Conservation (phyloP, 2,888 invertebrate genomes). For the Crematogaster levior region DNA sequence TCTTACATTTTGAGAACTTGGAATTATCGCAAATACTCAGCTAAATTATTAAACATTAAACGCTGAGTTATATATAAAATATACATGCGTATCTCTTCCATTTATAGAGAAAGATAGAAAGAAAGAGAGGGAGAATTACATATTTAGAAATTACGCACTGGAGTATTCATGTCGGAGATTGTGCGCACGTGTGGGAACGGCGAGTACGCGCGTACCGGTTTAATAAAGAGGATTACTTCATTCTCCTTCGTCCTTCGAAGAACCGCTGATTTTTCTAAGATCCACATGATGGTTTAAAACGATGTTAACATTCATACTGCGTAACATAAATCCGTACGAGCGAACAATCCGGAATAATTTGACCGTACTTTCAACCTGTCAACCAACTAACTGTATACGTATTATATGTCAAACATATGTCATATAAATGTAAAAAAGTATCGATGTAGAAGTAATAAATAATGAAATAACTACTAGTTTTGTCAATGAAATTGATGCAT, state of each 20-base stretch:
- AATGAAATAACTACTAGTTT: constrained; percentile 83
- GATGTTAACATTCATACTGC: neutral
- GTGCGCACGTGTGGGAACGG: constrained; percentile 63
- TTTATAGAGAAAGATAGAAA: constrained; percentile 47
- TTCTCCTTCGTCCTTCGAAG: constrained; percentile 75
- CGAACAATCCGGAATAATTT: constrained; percentile 33
- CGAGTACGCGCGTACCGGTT: constrained; percentile 74
- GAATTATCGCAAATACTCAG: neutral
- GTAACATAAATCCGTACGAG: neutral
- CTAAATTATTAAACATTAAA: too few species aligned
- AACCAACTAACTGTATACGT: constrained; percentile 73
- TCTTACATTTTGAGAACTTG: neutral
- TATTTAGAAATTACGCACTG: constrained; percentile 73
- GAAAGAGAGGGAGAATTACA: constrained; percentile 44
- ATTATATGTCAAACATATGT: constrained; percentile 79
- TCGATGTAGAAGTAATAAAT: constrained; percentile 81
- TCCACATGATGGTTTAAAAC: constrained; percentile 16
- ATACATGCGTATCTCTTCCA: constrained; percentile 40
- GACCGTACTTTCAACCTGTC: constrained; percentile 83
- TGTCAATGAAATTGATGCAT: constrained; percentile 85
- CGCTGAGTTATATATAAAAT: neutral
- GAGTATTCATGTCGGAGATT: constrained; percentile 65
- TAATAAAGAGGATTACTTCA: constrained; percentile 80
- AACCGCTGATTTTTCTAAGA: constrained; percentile 61
- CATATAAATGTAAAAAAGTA: constrained; percentile 85